phyloP scores from a whole-genome alignment of 2,113 vertebrate genomes.

The Oryzias woworae region DNA sequence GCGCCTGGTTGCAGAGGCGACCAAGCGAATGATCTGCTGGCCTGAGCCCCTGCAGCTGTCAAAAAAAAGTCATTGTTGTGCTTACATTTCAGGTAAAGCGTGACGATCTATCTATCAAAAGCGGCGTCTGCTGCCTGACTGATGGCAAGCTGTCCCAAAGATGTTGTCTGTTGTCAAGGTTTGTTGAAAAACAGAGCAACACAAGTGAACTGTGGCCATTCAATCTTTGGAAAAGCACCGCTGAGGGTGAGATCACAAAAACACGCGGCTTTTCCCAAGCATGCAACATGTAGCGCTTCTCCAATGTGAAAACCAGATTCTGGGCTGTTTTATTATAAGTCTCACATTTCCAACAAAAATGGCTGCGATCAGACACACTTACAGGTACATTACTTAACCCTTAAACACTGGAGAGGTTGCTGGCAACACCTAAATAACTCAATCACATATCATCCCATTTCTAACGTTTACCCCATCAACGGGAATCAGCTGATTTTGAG shows the following conservation, averaged over 20 bases:
- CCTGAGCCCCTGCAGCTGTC: slow-evolving; percentile 25
- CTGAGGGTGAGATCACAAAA: background rate
- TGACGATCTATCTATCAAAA: slow-evolving; percentile 58
- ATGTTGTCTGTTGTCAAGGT: slow-evolving; percentile 37
- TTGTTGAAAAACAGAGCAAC: slow-evolving; percentile 7
- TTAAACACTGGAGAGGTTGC: too few relatives aligned
- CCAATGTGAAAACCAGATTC: too few relatives aligned
- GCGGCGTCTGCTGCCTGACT: slow-evolving; percentile 21
- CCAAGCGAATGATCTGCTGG: slow-evolving; percentile 59
- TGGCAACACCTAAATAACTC: too few relatives aligned
- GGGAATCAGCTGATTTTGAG: too few relatives aligned
- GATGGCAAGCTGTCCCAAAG: slow-evolving; percentile 22
- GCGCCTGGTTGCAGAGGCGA: slow-evolving; percentile 45
- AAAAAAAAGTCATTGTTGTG: slow-evolving; percentile 29
- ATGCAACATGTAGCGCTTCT: too few relatives aligned
- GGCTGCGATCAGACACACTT: too few relatives aligned
- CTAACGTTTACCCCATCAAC: too few relatives aligned
- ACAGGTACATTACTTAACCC: too few relatives aligned
- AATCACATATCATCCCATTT: too few relatives aligned
- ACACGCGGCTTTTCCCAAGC: background rate
- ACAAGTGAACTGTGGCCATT: background rate
- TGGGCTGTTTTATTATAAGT: too few relatives aligned
- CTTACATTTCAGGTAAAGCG: slow-evolving; percentile 55
- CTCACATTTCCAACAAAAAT: too few relatives aligned
- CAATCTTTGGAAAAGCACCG: background rate